A percentile compares a stretch with the other conserved stretches of the same genome.
These are phyloP conservation scores for Lutraria lutraria DNA, from an alignment of 2,888 invertebrate species.

Conservation along the genomic window DNA sequence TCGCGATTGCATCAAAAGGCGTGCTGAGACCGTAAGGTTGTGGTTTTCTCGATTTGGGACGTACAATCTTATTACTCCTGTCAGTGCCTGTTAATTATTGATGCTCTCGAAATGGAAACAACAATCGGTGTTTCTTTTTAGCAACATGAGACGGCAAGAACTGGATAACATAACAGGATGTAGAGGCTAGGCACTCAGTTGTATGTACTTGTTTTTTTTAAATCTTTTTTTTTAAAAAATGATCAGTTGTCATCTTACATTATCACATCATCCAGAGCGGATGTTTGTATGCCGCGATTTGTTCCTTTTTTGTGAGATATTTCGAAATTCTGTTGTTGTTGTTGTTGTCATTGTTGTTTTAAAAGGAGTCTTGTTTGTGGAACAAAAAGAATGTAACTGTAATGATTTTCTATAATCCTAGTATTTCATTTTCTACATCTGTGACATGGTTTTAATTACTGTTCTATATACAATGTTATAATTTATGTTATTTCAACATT, in stretches of 20 bases:
- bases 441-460: too few relatives aligned
- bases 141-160: not conserved
- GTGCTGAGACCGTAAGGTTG: not conserved
- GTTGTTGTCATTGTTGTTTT: too few relatives aligned
- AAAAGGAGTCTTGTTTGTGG: too few relatives aligned
- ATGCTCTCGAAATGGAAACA: not conserved
- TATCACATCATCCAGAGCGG: not conserved
- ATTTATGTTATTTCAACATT: too few relatives aligned
- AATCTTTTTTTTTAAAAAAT: not conserved
- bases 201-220: not conserved
- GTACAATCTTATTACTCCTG: not conserved
- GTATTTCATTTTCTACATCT: too few relatives aligned
- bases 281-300: too few relatives aligned
- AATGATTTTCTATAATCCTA: too few relatives aligned
- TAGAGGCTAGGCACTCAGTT: conserved; percentile 21
- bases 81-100: conserved; percentile 12
- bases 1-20: not conserved
- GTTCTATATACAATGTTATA: too few relatives aligned
- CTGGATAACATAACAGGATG: not conserved
- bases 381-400: too few relatives aligned
- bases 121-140: conserved; percentile 6
- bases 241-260: not conserved
- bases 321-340: too few relatives aligned
- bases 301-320: too few relatives aligned
- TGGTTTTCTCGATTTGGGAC: conserved; percentile 15